Percentiles rank a stretch among this genome's conserved stretches.
Conservation (phyloP, 2,113 vertebrate species). For the Ptyas mucosa region DNA sequence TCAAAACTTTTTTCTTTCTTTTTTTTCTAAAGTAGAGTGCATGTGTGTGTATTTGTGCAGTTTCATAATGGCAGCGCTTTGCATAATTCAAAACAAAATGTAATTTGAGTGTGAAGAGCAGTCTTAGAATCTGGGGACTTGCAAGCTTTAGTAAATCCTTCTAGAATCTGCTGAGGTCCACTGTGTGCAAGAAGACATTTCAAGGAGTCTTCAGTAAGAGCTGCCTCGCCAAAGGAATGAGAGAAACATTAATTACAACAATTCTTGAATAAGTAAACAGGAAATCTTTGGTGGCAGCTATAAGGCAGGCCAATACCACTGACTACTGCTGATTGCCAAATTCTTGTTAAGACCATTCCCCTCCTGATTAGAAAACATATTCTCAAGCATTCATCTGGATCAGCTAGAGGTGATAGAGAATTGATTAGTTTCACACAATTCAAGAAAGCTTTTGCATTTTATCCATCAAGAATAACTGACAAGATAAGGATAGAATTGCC, state of each 20-base stretch:
- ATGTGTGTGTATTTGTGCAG: background rate
- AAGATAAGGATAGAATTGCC: background rate
- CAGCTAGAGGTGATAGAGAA: slow-evolving; percentile 22
- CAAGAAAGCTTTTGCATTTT: slow-evolving; percentile 38
- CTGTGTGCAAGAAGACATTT: slow-evolving; percentile 17
- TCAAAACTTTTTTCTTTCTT: background rate
- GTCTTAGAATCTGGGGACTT: slow-evolving; percentile 13
- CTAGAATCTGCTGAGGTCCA: slow-evolving; percentile 18
- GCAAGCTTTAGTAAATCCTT: slow-evolving; percentile 38
- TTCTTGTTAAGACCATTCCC: slow-evolving; percentile 31
- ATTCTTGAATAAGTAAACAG: slow-evolving; percentile 39
- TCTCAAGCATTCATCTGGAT: slow-evolving; percentile 33
- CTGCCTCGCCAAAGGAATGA: slow-evolving; percentile 17
- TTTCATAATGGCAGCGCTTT: slow-evolving; percentile 16
- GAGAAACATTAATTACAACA: slow-evolving; percentile 26
- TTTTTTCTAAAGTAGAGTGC: background rate
- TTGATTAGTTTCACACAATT: slow-evolving; percentile 8
- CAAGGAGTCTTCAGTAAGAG: slow-evolving; percentile 15
- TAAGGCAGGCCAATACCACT: background rate
- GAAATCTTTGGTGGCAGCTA: slow-evolving; percentile 28
- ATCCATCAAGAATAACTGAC: background rate
- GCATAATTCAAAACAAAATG: slow-evolving; percentile 29
- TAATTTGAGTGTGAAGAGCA: slow-evolving; percentile 27
- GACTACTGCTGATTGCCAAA: slow-evolving; percentile 17
- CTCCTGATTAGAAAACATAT: slow-evolving; percentile 28